Conservation (phyloP, 2,113 vertebrate genomes). For the Numenius arquata region DNA sequence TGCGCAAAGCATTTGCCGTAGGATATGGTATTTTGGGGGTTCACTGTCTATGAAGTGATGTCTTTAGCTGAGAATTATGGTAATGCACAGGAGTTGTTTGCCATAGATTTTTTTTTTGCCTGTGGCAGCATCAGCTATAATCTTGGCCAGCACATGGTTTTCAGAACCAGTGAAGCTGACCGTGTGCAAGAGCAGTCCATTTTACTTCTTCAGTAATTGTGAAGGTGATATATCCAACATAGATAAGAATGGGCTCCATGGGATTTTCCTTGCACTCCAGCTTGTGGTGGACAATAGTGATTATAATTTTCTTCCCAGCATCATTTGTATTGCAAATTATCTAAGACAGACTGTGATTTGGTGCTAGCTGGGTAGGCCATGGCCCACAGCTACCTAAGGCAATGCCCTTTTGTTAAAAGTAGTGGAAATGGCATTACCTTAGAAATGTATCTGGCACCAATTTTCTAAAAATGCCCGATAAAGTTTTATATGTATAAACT, state of each 20-base stretch:
- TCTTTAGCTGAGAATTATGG: not conserved
- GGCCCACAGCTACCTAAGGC: not conserved
- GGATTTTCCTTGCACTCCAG: not conserved
- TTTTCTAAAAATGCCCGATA: not conserved
- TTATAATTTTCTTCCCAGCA: not conserved
- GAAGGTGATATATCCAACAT: not conserved
- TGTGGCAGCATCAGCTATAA: not conserved
- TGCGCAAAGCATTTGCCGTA: not conserved
- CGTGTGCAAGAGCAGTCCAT: not conserved
- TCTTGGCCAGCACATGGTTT: not conserved
- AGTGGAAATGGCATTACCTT: not conserved
- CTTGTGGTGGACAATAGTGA: not conserved
- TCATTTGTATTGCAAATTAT: not conserved
- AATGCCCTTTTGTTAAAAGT: not conserved
- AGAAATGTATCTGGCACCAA: not conserved
- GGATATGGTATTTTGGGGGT: accelerated
- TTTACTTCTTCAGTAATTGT: not conserved
- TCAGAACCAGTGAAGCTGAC: accelerated
- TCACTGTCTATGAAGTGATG: not conserved
- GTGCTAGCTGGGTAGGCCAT: not conserved
- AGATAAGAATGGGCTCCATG: not conserved
- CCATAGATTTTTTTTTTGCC: not conserved
- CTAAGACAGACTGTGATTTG: not conserved
- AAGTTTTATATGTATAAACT: not conserved
- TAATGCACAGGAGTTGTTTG: not conserved